Evolutionary conservation across 2,113 vertebrate species (phyloP), one percentile per base, ranked within the genome.

Genomic region (Gobio gobio): DNA sequence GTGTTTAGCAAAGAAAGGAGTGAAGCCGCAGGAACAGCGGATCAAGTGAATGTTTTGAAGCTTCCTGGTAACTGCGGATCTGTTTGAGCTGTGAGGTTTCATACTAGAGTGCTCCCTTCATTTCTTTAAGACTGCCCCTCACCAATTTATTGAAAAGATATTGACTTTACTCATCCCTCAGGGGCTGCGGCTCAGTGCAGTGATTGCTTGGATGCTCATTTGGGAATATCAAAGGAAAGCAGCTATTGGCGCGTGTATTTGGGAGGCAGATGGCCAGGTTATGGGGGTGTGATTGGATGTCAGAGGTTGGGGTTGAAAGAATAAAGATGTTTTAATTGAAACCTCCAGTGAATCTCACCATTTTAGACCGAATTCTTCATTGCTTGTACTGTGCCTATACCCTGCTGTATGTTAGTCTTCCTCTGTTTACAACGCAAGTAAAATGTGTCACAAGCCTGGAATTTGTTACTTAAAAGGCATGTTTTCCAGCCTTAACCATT

Each of bases 111-210:
- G 54, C 26, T 24, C 40, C 18, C 18, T 5, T 70, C 14, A 3
- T 45, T 45, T 18, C 14, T 72, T 66, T 84, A 81, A 59, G 40
- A 45, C 5, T 2, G 36, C 12, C 47, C 45, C n/a, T 26, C 43
- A 18, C 14, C 22, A 64, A 54, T 68, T 22, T 83, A 80, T 33
- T 83, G 45, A 74, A 85, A 63, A 58, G 13, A 0, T 76, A 70
- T 88, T 76, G 84, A 84, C 58, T 83, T 86, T 49, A 10, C 36
- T 68, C 45, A n/a, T 76, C 76, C 84, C 59, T n/a, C 18, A 22
- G 81, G 81, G 84, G 14, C 33, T 33, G 18, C 20, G 72, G 80
- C 56, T 85, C 64, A 79, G 49, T 83, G 77, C n/a, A n/a, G 56
- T 14, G 16, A 80, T 83, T 49, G 68, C 36, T 59, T 58, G 40